Evolutionary conservation across 2,797 vertebrate genomes (phyloP).

Genomic region (Octomys mimax): DNA sequence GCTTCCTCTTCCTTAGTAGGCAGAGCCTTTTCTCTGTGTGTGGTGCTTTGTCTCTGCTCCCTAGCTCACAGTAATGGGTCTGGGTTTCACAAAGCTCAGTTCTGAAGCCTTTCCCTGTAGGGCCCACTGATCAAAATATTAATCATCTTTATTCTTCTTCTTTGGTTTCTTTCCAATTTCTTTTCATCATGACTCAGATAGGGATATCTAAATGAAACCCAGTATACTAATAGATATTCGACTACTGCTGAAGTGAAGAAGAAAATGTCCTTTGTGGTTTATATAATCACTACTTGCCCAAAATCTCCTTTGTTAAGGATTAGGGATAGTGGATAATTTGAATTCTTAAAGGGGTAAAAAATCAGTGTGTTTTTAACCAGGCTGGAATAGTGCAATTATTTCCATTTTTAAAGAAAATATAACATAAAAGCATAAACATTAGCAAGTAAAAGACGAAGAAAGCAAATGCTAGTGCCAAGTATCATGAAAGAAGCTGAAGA

Average conservation of each 20-base stretch:
- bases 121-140: constrained; percentile 51
- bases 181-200: constrained; percentile 56
- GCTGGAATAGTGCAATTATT: background rate
- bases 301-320: constrained; percentile 12
- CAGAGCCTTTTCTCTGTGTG: background rate
- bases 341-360: constrained; percentile 45
- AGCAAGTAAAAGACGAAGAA: background rate
- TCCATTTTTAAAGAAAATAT: background rate
- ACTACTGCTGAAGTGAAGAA: constrained; percentile 35
- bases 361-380: background rate
- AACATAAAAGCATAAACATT: background rate
- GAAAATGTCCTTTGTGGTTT: constrained; percentile 37
- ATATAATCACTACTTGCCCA: background rate
- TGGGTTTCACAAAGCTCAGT: background rate
- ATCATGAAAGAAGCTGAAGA: background rate
- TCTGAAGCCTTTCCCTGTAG: background rate
- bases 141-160: constrained; percentile 69
- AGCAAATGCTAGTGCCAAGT: background rate
- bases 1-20: background rate
- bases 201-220: constrained; percentile 58
- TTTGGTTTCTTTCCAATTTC: constrained; percentile 62
- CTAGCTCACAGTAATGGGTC: background rate
- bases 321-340: background rate
- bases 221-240: constrained; percentile 69
- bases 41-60: background rate